A percentile compares a stretch with the other conserved stretches of the same genome.
These are phyloP conservation scores for Drosophila kokeensis DNA, from an alignment of 2,888 invertebrate species.

Conservation along the genomic window DNA sequence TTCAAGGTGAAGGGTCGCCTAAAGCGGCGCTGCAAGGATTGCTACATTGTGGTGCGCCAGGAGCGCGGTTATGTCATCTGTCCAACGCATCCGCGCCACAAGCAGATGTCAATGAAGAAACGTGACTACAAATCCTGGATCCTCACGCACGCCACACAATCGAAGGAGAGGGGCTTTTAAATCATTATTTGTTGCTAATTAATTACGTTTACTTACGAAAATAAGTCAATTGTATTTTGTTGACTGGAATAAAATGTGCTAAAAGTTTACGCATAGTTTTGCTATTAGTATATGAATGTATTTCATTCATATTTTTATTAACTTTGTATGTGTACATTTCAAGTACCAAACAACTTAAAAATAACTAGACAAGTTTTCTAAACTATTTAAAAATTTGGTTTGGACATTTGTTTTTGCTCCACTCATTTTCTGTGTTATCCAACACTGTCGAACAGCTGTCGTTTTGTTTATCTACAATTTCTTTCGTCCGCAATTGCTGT, in stretches of 20 bases:
- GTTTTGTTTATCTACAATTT: constrained; percentile 52
- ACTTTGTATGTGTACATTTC: not conserved
- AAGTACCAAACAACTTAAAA: not conserved
- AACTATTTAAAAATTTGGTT: not conserved
- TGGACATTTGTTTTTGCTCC: not conserved
- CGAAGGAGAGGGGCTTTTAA: constrained; percentile 82
- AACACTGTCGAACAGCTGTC: constrained; percentile 51
- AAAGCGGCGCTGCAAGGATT: constrained; percentile 91
- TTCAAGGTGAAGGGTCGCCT: constrained; percentile 91
- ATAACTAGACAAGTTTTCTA: not conserved
- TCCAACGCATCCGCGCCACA: constrained; percentile 91
- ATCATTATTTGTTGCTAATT: constrained; percentile 24
- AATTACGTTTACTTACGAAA: constrained; percentile 16
- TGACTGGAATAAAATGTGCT: constrained; percentile 21
- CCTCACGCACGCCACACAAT: constrained; percentile 90
- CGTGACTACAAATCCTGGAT: constrained; percentile 90
- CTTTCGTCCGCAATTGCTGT: constrained; percentile 14
- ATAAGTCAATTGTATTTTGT: constrained; percentile 4
- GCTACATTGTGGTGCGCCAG: constrained; percentile 89
- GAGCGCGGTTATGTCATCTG: constrained; percentile 91
- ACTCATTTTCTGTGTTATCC: not conserved
- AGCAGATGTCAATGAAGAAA: constrained; percentile 91
- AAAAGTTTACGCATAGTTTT: not conserved
- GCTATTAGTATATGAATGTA: not conserved
- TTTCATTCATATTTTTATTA: not conserved